phyloP scores from a whole-genome alignment of 2,797 vertebrate species.

The Echeneis naucrates region DNA sequence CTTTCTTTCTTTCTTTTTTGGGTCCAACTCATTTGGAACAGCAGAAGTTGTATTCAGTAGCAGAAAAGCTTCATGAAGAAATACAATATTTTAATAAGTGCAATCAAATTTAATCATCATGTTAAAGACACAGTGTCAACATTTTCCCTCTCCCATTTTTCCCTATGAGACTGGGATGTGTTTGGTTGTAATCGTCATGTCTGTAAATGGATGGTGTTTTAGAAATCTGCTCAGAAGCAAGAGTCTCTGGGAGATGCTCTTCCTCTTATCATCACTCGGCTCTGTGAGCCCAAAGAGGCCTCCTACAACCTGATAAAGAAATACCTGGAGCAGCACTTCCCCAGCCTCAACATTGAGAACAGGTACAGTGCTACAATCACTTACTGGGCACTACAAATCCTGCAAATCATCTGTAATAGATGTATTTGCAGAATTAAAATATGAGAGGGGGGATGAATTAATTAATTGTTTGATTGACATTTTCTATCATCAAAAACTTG shows the following conservation, averaged over 20 bases:
- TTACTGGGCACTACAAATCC: background rate
- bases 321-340: conserved; percentile 96
- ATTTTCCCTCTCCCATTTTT: background rate
- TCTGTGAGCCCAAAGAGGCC: conserved; percentile 98
- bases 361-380: conserved; percentile 78
- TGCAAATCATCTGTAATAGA: too few species aligned
- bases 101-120: background rate
- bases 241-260: conserved; percentile 94
- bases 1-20: too few species aligned
- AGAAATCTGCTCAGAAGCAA: conserved; percentile 84
- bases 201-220: conserved; percentile 46
- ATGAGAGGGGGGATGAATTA: too few species aligned
- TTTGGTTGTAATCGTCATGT: conserved; percentile 41
- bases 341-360: conserved; percentile 91
- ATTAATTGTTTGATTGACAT: too few species aligned
- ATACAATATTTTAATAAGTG: background rate
- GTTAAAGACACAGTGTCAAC: background rate
- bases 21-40: background rate
- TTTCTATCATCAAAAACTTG: too few species aligned
- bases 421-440: too few species aligned
- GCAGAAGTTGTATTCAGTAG: background rate
- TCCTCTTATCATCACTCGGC: conserved; percentile 95
- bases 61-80: background rate
- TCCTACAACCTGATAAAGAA: conserved; percentile 98
- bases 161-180: conserved; percentile 8